Evolutionary conservation across 2,888 invertebrate genomes (phyloP), one percentile per base, ranked within the genome.

Genomic region (Syrista parreyssii): DNA sequence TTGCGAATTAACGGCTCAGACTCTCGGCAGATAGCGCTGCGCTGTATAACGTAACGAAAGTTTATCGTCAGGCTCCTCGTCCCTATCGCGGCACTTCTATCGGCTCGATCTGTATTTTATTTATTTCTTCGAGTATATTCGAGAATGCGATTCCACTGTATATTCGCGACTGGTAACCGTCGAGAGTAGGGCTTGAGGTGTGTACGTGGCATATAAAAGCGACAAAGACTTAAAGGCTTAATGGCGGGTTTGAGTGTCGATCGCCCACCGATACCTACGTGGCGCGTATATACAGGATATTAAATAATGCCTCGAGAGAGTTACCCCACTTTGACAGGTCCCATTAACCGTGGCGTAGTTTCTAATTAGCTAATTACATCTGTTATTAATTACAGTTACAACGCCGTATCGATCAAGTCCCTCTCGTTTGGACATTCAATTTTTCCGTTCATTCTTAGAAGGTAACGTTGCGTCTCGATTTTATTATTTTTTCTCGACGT

Each of bases 41-140:
- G 31, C 6, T 31, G 12, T 71, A 33, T 71, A 71, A 12, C 71
- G 71, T 71, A 32, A 71, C 71, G 32, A 71, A 71, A 32, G 71
- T 71, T 71, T 71, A 31, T 71, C 71, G 31, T 32, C 32, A 31
- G 32, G 71, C 71, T 31, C 3, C 31, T 32, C 71, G 31, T 32
- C 71, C 71, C 71, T 71, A 71, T 71, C 31, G 71, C 71, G 71
- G 69, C 40, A 40, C 40, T 40, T 55, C 23, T 55, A 55, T 55
- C 55, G 55, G 55, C 55, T 55, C 55, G 55, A 55, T 55, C 55
- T 55, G 23, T 55, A 55, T 23, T 55, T 55, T 55, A 55, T 55
- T 55, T 55, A 55, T 55, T 55, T 55, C 55, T 23, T 55, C 9
- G 55, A 55, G 23, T 55, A 55, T 55, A 55, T 55, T 55, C 55